Conservation (phyloP, 1,140 invertebrate genomes). For the Papilio machaon region DNA sequence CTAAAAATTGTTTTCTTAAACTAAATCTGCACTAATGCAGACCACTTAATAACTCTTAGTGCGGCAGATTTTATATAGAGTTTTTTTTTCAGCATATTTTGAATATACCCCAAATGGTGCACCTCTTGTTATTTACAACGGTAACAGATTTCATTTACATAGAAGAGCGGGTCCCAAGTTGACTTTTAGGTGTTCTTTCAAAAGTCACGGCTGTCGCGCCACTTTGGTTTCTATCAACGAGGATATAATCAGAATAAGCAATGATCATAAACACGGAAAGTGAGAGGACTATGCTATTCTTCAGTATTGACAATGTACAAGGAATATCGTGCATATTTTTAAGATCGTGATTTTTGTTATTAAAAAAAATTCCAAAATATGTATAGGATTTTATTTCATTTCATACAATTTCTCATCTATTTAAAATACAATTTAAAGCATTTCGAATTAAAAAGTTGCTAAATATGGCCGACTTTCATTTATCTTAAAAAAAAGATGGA, state of each 20-base stretch:
- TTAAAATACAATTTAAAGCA: too few species aligned
- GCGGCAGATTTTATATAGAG: background rate
- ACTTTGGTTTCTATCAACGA: constrained; percentile 46
- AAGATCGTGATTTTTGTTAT: too few species aligned
- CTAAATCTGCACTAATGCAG: too few species aligned
- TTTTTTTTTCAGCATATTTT: constrained; percentile 27
- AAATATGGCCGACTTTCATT: too few species aligned
- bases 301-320: background rate
- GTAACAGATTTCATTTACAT: constrained; percentile 39
- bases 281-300: background rate
- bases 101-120: constrained; percentile 19
- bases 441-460: too few species aligned
- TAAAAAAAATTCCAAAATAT: too few species aligned
- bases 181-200: constrained; percentile 38
- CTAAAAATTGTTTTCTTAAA: too few species aligned
- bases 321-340: background rate
- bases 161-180: constrained; percentile 24
- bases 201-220: constrained; percentile 46
- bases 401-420: too few species aligned
- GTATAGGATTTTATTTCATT: too few species aligned
- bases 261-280: constrained; percentile 49
- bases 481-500: too few species aligned
- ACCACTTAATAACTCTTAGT: too few species aligned
- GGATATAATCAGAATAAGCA: constrained; percentile 41
- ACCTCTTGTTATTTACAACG: constrained; percentile 18